Conservation (phyloP, 2,888 invertebrate genomes). For the Lithophane leautieri region DNA sequence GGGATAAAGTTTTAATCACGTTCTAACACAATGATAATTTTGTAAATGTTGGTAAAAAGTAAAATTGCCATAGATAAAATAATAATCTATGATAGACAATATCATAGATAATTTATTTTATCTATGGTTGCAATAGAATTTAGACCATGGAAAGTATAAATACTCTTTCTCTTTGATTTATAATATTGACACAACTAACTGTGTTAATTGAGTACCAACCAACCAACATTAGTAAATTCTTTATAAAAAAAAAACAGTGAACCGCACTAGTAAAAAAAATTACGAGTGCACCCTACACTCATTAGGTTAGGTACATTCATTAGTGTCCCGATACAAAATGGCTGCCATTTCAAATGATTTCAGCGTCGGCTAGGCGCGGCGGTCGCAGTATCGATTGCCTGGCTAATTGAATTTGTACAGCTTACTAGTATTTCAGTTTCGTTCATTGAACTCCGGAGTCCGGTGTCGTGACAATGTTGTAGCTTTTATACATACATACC, state of each 20-base stretch:
- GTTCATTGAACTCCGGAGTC: slow-evolving; percentile 53
- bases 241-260: too few species aligned
- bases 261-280: too few species aligned
- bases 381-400: slow-evolving; percentile 51
- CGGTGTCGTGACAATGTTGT: slow-evolving; percentile 2
- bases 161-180: too few species aligned
- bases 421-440: slow-evolving; percentile 33
- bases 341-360: slow-evolving; percentile 19
- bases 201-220: too few species aligned
- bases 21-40: background rate
- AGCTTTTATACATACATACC: background rate
- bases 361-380: slow-evolving; percentile 37
- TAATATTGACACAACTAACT: too few species aligned
- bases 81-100: too few species aligned
- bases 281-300: background rate
- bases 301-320: slow-evolving; percentile 19
- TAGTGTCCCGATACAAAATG: slow-evolving; percentile 24
- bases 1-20: background rate
- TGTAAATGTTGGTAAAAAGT: too few species aligned
- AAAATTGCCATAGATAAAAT: too few species aligned
- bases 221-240: too few species aligned
- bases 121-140: too few species aligned
- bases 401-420: slow-evolving; percentile 59
- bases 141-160: too few species aligned
- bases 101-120: too few species aligned